Evolutionary conservation across 2,113 vertebrate species (phyloP), one percentile per base, ranked within the genome.

Genomic region (Gulo gulo): DNA sequence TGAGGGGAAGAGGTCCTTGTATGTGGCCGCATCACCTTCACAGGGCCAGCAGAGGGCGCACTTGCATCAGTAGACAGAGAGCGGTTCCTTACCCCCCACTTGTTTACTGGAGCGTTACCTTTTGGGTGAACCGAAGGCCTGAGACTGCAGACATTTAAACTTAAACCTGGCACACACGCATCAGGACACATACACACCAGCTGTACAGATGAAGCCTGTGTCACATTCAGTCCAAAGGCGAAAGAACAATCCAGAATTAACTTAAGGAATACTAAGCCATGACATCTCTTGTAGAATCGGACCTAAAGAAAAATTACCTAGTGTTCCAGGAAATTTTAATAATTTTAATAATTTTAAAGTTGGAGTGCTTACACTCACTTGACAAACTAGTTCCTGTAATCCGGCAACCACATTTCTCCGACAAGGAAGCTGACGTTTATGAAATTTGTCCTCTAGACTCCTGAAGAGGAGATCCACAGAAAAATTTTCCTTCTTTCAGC

Each of bases 41-140:
- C 0, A 0, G 5, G 47, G 42, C 94, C 97, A 15, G 96, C 84
- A 97, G 98, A 94, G 96, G 96, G 94, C 78, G 65, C 23, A 18
- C 69, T 67, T 83, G 93, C 67, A 50, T 73, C 71, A 61, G 61
- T 21, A 87, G 74, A 55, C 7, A 24, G 31, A 13, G 2, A 3
- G 36, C 10, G 8, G 52, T 61, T 61, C 24, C 23, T 69, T 34
- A 16, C 63, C 39, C 39, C 47, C 8, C 0, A 1, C 13, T 34
- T 59, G 39, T 50, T 96, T 82, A 10, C 31, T 55, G 13, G n/a
- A 52, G 39, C 4, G 4, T 42, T 50, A 57, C 10, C 21, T 79
- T 52, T 87, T 73, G 9, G 6, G 21, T 52, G 50, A 91, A 59
- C 42, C 26, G 0, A 34, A 18, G 2, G 1, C 65, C 26, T 3